Evolutionary conservation across 2,888 invertebrate genomes (phyloP), one percentile per base, ranked within the genome.

Genomic region (Scaptodrosophila latifasciaeformis): DNA sequence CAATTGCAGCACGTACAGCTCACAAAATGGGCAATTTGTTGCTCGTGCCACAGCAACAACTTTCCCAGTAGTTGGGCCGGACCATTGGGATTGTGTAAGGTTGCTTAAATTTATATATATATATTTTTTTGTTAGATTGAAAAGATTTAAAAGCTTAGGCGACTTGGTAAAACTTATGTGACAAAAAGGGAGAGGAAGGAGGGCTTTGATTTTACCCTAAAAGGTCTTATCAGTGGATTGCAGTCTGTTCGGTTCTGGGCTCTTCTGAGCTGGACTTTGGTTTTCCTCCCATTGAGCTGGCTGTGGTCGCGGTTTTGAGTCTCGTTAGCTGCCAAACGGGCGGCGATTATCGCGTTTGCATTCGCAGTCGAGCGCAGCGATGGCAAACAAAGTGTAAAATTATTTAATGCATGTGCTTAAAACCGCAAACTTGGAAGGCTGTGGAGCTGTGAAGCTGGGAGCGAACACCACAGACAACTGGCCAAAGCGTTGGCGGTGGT

Each of bases 361-460:
- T 30, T 19, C 18, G 19, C 12, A 15, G 31, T 34, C 34, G 13
- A 9, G 56, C 55, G 46, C 61, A 29, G 43, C 54, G 72, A 71
- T 61, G 65, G 57, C 70, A 63, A 75, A 75, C 79, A 81, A 81
- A 81, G 76, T 76, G 81, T 81, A 76, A 81, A 81, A 81, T 76
- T 81, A 81, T 81, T 76, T 76, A 76, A 76, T 76, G 79, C 75
- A 64, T 68, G 69, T 75, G 78, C 75, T 64, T 65, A 62, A 62
- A n/a, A n/a, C 59, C 48, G 46, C 44, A 44, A 49, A 49, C 13
- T 27, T 30, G 49, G 39, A 34, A 12, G 24, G 13, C 17, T 6
- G 30, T 15, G 40, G 19, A 10, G 15, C 9, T 31, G 44, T 34
- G 34, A 27, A 42, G 49, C 46, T 13, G 50, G 35, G 13, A 30